Conservation (phyloP, 2,797 vertebrate species). For the Acropternis orthonyx region DNA sequence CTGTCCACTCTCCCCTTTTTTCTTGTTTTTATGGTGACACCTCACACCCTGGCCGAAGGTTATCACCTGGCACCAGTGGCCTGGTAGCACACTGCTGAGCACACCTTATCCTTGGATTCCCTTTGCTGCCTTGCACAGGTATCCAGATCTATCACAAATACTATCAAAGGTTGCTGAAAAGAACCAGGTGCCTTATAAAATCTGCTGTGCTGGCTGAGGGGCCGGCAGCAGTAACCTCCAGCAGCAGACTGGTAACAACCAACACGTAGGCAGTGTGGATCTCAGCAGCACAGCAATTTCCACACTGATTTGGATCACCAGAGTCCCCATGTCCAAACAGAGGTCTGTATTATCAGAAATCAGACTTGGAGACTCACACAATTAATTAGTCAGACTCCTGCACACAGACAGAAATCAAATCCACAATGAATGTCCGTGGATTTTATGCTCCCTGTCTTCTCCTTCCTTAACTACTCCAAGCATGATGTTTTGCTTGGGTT, state of each 20-base stretch:
- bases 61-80: not conserved
- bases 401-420: not conserved
- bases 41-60: rapidly evolving
- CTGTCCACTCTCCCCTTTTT: no score
- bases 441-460: not conserved
- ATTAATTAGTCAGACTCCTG: not conserved
- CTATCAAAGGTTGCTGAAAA: not conserved
- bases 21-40: not conserved
- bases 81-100: not conserved
- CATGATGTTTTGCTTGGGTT: not conserved
- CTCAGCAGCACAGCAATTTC: not conserved
- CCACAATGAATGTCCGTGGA: not conserved
- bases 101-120: not conserved
- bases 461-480: not conserved
- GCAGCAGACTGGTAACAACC: not conserved
- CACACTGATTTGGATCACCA: not conserved
- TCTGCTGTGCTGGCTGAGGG: not conserved
- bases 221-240: not conserved
- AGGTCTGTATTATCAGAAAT: not conserved
- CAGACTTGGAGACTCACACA: not conserved
- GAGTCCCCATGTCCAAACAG: not conserved
- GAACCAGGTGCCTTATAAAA: not conserved
- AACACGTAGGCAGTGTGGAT: not conserved
- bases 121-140: not conserved
- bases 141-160: not conserved